Evolutionary conservation across 2,797 vertebrate species (phyloP), one percentile per base, ranked within the genome.

Genomic region (Diplodus puntazzo): DNA sequence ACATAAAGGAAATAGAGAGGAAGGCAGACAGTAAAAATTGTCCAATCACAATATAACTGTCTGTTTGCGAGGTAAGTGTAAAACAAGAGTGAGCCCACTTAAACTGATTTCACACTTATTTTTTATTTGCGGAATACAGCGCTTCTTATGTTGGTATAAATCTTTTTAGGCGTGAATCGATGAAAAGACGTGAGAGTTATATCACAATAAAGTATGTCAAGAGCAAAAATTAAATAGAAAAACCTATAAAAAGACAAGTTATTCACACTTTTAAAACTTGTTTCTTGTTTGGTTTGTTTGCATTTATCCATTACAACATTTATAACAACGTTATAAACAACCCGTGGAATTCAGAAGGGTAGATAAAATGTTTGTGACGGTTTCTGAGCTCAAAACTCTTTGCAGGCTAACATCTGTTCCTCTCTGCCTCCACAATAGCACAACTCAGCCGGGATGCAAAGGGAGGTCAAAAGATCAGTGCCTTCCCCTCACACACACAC

Each of bases 401-500:
- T 61, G 87, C 85, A 88, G 85, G 73, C 81, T 75, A 92, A 93
- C 94, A 95, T 95, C 94, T 95, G 94, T 94, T 95, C 90, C 91
- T 92, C 92, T 83, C 89, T 82, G 82, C 79, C 79, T 88, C 87
- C 92, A 94, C 94, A 95, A 94, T 92, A 87, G 93, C 86, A 81
- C 89, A 94, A 93, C 90, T 93, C 88, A 93, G 88, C 87, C 83
- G 81, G 78, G 90, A 92, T 94, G 94, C 92, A 92, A 92, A 94
- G 88, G 84, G 89, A 92, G 93, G 94, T 95, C 93, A 95, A 94
- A 88, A 95, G 94, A 95, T 94, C 93, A 94, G 82, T 92, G 90
- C 87, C 88, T 88, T 92, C 86, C 88, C 84, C 88, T 81, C 69
- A 70, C 80, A 45, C 82, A 77, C 70, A 79, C 73, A 83, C 84